Evolutionary conservation across 53 echinoderm and acorn worm genomes (phyloP).

Genomic region (Glandiceps talaboti): DNA sequence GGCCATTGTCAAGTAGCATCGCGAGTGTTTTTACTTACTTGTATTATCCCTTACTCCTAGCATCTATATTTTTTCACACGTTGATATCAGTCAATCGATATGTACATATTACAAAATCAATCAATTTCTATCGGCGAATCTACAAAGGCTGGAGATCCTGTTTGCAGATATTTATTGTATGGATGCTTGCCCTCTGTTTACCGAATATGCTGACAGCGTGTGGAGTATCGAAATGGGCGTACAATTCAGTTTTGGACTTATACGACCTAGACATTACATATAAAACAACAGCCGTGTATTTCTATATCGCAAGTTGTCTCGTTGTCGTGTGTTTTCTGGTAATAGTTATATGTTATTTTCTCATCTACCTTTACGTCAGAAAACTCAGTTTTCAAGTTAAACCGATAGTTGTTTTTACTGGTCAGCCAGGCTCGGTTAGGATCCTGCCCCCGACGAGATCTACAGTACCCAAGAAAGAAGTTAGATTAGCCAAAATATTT

Average conservation of each 20-base stretch:
- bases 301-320: too few relatives aligned
- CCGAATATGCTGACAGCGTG: background rate
- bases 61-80: background rate
- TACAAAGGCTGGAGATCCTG: background rate
- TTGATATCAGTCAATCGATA: background rate
- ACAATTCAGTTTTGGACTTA: background rate
- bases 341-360: background rate
- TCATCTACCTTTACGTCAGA: background rate
- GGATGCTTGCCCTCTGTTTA: background rate
- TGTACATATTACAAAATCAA: background rate
- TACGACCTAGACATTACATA: background rate
- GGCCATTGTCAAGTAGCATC: background rate
- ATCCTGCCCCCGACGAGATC: too few relatives aligned
- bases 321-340: background rate
- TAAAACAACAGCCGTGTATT: too few relatives aligned
- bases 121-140: background rate
- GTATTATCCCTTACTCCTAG: background rate
- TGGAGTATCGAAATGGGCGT: background rate
- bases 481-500: background rate
- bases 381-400: background rate
- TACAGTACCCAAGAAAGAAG: background rate
- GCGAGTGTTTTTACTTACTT: background rate
- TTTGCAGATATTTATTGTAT: background rate
- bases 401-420: background rate
- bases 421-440: background rate